These are phyloP conservation scores for Xestia c-nigrum DNA, from an alignment of 2,888 invertebrate species.

Conservation along the genomic window DNA sequence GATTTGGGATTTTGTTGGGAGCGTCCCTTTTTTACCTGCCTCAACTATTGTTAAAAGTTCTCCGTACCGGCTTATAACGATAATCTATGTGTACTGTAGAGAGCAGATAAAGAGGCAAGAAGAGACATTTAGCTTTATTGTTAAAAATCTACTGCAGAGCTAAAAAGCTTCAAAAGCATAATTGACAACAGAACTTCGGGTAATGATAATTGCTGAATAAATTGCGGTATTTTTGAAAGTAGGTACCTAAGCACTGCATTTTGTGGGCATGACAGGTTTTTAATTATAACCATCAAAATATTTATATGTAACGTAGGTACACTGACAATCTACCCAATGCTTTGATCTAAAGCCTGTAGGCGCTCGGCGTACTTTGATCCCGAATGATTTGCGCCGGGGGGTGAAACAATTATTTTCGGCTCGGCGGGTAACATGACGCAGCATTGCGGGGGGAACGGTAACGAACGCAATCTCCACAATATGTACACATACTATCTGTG, in stretches of 20 bases:
- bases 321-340: neutral
- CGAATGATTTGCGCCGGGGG: slow-evolving; percentile 20
- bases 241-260: neutral
- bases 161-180: neutral
- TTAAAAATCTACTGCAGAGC: neutral
- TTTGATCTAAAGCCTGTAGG: slow-evolving; percentile 18
- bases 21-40: slow-evolving; percentile 81
- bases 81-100: slow-evolving; percentile 33
- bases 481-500: neutral
- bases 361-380: slow-evolving; percentile 16
- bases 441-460: neutral
- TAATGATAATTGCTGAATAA: neutral
- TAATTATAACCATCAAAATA: neutral
- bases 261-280: neutral
- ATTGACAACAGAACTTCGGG: neutral
- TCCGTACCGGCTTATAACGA: slow-evolving; percentile 56
- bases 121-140: neutral
- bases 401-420: slow-evolving; percentile 25
- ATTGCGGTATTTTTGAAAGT: neutral
- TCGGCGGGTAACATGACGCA: slow-evolving; percentile 10
- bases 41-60: slow-evolving; percentile 71
- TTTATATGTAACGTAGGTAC: neutral
- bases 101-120: slow-evolving; percentile 7
- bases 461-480: neutral
- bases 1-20: slow-evolving; percentile 71